Base-by-base conservation (phyloP, 2,113 vertebrate genomes). In the Corvus hawaiiensis region DNA sequence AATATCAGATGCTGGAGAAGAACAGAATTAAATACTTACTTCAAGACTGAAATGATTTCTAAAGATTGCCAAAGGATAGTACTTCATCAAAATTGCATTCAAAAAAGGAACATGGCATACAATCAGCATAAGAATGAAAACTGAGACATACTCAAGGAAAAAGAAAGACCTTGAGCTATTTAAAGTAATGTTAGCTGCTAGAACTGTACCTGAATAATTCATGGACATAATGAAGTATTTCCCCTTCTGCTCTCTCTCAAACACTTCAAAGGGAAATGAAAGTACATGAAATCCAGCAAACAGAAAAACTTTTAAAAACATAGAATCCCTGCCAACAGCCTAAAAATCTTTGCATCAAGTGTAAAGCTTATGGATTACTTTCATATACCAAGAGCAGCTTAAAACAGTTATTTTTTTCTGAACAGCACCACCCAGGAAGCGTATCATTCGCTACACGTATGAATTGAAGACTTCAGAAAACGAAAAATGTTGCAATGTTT, bases 191-290 rank as follows among this genome's bases (percentile, higher is more conserved):
- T 80, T 96, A 97, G 96, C 88, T 88, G 80, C 72, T 74, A 95
- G 61, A 96, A 96, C 68, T 4, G 12, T 92, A 94, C 64, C 80
- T 97, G 94, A 97, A 97, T 97, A 97, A 97, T 97, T 97, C 85
- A 97, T 95, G 77, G 67, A 44, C n/a, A 95, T 97, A 97, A 95
- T 96, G 88, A 98, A 97, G 91, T 91, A 96, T 81, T 94, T 95
- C 87, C 66, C 94, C 66, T 91, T 95, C 91, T 93, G 87, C 43
- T 80, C 86, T 94, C 91, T 92, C 89, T 84, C 44, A 96, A 54
- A 92, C 78, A 92, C 81, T 97, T 98, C 95, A 97, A 97, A 97
- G 55, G 24, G 55, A 97, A 96, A 97, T 39, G 81, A 95, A 96
- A 94, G 74, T 48, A 93, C 59, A 91, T 15, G 49, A 94, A 97